A percentile compares a stretch with the other conserved stretches of the same genome.
phyloP scores from a whole-genome alignment of 2,797 vertebrate species.

The Oophaga sylvatica region DNA sequence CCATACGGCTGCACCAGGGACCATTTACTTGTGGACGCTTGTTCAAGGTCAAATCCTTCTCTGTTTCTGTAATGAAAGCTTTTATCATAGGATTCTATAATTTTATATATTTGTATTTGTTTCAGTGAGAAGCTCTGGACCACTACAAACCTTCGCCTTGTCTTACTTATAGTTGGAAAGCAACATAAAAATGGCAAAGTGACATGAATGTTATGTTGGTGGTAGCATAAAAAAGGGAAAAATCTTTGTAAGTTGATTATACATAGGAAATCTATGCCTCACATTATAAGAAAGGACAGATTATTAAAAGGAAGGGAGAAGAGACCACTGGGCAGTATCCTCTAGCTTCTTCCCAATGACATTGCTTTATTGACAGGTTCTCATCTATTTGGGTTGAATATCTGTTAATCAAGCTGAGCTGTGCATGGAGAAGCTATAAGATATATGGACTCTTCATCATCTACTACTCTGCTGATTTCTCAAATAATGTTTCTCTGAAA shows the following conservation, averaged over 20 bases:
- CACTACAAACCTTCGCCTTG: background rate
- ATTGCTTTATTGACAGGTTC: no score
- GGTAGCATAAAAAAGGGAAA: background rate
- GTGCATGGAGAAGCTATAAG: no score
- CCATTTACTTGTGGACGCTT: background rate
- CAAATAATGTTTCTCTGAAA: no score
- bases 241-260: background rate
- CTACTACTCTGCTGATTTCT: no score
- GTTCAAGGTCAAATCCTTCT: constrained; percentile 9
- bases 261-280: background rate
- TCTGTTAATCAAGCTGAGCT: no score
- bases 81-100: background rate
- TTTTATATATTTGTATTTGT: background rate
- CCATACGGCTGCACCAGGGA: background rate
- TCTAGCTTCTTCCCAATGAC: no score
- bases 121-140: background rate
- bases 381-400: no score
- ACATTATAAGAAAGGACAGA: background rate
- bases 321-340: no score
- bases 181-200: background rate
- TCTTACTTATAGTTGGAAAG: background rate
- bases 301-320: no score
- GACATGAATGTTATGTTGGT: background rate
- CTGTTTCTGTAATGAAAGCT: background rate
- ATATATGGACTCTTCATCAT: no score